phyloP scores from a whole-genome alignment of 2,888 invertebrate species.

The Caenorhabditis sp. region DNA sequence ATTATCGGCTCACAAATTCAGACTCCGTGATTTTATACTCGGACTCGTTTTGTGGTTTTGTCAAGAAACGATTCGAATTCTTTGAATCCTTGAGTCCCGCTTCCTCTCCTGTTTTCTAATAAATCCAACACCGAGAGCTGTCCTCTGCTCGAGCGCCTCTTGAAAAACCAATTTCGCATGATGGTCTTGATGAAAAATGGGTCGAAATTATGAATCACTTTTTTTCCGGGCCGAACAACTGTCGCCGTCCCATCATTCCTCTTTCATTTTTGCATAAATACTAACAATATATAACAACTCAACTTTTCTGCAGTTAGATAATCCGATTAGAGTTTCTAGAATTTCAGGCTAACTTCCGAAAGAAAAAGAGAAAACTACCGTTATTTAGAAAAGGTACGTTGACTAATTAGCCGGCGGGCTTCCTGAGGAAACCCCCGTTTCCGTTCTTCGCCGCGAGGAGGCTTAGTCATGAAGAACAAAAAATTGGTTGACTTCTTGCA shows the following conservation, averaged over 20 bases:
- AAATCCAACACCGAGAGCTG: slow-evolving; percentile 24
- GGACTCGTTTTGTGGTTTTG: neutral
- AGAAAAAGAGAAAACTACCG: no score
- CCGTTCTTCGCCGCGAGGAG: no score
- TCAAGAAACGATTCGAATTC: slow-evolving; percentile 5
- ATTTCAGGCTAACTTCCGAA: no score
- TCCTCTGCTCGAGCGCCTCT: slow-evolving; percentile 24
- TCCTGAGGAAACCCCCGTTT: no score
- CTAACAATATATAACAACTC: no score
- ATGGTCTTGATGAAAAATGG: slow-evolving; percentile 45
- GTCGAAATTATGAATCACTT: slow-evolving; percentile 48
- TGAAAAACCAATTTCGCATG: slow-evolving; percentile 45
- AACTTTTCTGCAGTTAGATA: no score
- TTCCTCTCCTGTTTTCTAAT: slow-evolving; percentile 42
- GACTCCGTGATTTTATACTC: slow-evolving; percentile 2
- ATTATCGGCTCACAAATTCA: slow-evolving; percentile 6
- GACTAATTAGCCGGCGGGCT: no score
- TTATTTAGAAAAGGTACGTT: no score
- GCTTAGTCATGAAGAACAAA: no score
- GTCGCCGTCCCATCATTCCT: neutral
- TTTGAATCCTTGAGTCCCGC: no score
- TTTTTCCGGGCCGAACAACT: slow-evolving; percentile 4
- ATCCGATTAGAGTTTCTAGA: no score
- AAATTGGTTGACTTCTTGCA: no score
- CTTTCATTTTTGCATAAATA: neutral